Evolutionary conservation across 2,797 vertebrate species (phyloP).

Genomic region (Mastacembelus armatus): DNA sequence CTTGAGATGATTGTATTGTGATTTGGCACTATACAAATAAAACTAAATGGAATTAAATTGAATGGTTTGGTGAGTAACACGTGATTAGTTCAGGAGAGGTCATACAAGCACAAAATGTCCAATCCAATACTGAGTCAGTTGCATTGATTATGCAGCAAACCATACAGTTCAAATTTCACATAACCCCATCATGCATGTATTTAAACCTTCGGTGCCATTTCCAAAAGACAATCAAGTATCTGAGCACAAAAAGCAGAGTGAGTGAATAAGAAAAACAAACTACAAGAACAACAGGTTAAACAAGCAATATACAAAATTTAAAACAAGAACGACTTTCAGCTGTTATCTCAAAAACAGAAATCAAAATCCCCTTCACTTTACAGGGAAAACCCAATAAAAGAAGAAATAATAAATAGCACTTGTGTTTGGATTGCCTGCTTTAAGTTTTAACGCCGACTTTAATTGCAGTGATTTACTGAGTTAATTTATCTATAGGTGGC

Average conservation of each 20-base stretch:
- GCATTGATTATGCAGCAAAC: background rate
- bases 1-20: too few species aligned
- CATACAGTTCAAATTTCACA: background rate
- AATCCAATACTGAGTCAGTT: background rate
- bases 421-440: background rate
- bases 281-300: background rate
- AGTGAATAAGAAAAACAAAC: background rate
- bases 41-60: too few species aligned
- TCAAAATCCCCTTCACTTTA: slow-evolving; percentile 8
- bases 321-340: background rate
- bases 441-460: slow-evolving; percentile 44
- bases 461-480: slow-evolving; percentile 52
- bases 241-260: background rate
- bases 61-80: background rate
- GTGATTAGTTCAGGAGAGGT: slow-evolving; percentile 12
- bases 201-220: background rate
- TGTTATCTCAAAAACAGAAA: slow-evolving; percentile 18
- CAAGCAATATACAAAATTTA: background rate
- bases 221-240: background rate
- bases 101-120: background rate
- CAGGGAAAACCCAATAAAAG: slow-evolving; percentile 18
- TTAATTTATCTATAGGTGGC: slow-evolving; percentile 42
- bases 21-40: too few species aligned
- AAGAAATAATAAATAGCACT: slow-evolving; percentile 24
- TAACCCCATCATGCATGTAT: background rate